Percentiles rank a stretch among this genome's conserved stretches.
Conservation (phyloP, 2,888 invertebrate species). For the Drosophila hamatofila region DNA sequence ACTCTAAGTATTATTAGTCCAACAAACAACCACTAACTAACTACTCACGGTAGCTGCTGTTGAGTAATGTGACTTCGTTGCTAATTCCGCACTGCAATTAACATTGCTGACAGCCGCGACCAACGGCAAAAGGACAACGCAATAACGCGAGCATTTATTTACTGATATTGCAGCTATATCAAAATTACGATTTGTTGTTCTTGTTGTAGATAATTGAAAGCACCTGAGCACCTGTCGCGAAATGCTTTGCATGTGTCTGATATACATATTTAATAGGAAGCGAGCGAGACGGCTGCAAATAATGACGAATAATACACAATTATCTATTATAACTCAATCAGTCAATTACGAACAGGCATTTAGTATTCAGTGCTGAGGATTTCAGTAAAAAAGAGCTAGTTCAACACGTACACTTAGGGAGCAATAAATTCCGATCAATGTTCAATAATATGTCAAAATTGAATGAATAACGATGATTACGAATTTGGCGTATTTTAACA, state of each 20-base stretch:
- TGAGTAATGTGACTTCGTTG: slow-evolving; percentile 62
- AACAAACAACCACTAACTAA: slow-evolving; percentile 42
- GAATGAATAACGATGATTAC: slow-evolving; percentile 5
- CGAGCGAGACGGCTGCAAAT: slow-evolving; percentile 53
- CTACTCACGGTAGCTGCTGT: slow-evolving; percentile 80
- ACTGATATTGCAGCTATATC: slow-evolving; percentile 25
- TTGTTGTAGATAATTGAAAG: slow-evolving; percentile 31
- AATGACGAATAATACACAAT: slow-evolving; percentile 34
- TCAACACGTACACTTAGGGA: neutral
- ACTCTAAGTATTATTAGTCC: slow-evolving; percentile 45
- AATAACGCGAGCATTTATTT: slow-evolving; percentile 58
- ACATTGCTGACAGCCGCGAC: slow-evolving; percentile 60
- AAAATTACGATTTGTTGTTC: slow-evolving; percentile 27
- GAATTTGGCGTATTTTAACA: too few relatives aligned
- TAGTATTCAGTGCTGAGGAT: slow-evolving; percentile 6
- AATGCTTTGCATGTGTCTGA: slow-evolving; percentile 61
- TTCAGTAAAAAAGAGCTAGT: slow-evolving; percentile 1
- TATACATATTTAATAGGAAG: slow-evolving; percentile 57
- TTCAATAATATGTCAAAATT: neutral
- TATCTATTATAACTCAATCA: slow-evolving; percentile 17
- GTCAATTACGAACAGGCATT: slow-evolving; percentile 9
- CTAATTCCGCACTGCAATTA: slow-evolving; percentile 46
- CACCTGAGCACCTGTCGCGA: slow-evolving; percentile 55
- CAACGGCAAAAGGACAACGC: slow-evolving; percentile 75
- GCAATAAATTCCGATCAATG: neutral